A percentile compares a stretch with the other conserved stretches of the same genome.
Conservation (phyloP, 2,888 invertebrate species). For the Leptodirus hochenwartii region DNA sequence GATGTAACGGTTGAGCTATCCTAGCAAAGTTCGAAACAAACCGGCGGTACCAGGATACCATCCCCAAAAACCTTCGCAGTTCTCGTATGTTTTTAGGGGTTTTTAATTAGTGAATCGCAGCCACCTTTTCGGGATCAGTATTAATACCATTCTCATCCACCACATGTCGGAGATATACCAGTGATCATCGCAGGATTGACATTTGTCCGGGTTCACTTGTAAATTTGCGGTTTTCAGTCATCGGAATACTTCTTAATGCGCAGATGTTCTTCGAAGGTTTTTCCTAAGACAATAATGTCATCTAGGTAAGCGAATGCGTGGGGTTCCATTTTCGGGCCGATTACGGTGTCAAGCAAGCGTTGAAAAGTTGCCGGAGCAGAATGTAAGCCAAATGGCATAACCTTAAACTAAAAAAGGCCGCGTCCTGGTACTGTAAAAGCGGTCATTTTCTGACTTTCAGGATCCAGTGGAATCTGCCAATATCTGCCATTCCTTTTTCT, state of each 20-base stretch:
- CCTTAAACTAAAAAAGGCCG: constrained; percentile 17
- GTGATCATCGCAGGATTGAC: not conserved
- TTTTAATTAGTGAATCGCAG: constrained; percentile 6
- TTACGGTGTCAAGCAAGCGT: constrained; percentile 15
- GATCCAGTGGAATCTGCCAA: constrained; percentile 9
- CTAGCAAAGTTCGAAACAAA: constrained; percentile 14
- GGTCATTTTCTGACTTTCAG: constrained; percentile 13
- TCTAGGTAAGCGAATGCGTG: constrained; percentile 12
- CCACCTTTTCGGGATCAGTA: constrained; percentile 10
- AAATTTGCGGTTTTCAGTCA: not conserved
- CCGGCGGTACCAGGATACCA: constrained; percentile 17
- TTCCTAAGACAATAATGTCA: constrained; percentile 14
- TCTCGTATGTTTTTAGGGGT: constrained; percentile 8
- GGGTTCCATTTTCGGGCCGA: constrained; percentile 16
- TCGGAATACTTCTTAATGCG: not conserved
- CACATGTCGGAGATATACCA: constrained; percentile 9
- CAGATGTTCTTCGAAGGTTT: constrained; percentile 4
- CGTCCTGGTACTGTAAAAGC: constrained; percentile 17
- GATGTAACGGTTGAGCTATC: constrained; percentile 12
- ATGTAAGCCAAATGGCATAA: constrained; percentile 18
- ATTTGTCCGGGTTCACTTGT: constrained; percentile 2
- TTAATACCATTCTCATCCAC: constrained; percentile 7
- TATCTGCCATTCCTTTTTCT: constrained; percentile 8
- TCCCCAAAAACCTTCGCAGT: constrained; percentile 15
- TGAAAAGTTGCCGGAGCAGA: constrained; percentile 17